phyloP scores from a whole-genome alignment of 2,113 vertebrate genomes.

The Peromyscus californicus region DNA sequence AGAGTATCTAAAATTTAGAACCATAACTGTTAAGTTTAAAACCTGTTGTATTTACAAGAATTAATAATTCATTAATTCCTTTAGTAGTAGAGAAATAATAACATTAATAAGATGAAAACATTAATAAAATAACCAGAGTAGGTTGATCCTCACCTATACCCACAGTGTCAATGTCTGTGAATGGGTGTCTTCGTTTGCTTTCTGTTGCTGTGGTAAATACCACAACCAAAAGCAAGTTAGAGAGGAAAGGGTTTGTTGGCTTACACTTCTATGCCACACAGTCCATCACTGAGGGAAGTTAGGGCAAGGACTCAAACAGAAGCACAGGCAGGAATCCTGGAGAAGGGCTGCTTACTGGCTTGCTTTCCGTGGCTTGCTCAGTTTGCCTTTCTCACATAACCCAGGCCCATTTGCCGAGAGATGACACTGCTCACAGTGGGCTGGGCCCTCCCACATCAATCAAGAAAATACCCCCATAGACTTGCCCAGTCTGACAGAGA shows the following conservation, averaged over 20 bases:
- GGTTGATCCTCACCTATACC: not conserved
- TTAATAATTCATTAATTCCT: slow-evolving; percentile 25
- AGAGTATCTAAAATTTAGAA: not conserved
- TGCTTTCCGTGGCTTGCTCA: not conserved
- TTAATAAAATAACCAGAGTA: slow-evolving; percentile 20
- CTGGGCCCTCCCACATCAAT: not conserved
- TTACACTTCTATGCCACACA: not conserved
- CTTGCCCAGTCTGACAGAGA: not conserved
- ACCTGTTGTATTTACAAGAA: not conserved
- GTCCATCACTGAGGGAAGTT: not conserved
- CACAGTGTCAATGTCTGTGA: not conserved
- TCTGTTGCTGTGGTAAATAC: not conserved
- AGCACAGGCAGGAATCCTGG: not conserved
- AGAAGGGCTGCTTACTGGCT: not conserved
- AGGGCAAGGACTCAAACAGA: not conserved
- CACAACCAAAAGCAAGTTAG: not conserved
- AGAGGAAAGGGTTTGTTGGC: not conserved
- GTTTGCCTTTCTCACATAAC: not conserved
- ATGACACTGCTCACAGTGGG: too few species aligned
- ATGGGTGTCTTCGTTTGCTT: not conserved
- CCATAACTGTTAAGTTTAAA: not conserved
- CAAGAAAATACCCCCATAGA: not conserved
- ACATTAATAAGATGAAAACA: not conserved
- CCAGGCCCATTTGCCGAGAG: not conserved
- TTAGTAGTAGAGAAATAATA: slow-evolving; percentile 5